phyloP scores from a whole-genome alignment of 2,797 vertebrate species.

The Vultur gryphus region DNA sequence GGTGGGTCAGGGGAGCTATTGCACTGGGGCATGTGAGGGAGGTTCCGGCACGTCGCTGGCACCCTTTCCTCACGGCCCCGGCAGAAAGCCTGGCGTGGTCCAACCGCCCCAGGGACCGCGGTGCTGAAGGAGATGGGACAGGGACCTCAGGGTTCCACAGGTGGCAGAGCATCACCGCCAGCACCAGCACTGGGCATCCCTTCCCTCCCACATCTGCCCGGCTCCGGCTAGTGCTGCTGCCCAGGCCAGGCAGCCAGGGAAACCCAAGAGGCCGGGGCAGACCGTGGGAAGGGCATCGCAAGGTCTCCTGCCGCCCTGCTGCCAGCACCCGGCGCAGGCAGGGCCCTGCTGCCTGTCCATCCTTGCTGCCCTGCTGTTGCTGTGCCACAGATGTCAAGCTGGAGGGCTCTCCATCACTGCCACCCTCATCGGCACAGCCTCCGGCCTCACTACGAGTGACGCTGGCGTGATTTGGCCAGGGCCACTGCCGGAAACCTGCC shows the following conservation, averaged over 20 bases:
- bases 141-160: background rate
- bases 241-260: background rate
- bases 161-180: background rate
- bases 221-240: background rate
- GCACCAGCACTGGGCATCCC: rapidly evolving
- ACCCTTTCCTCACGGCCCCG: background rate
- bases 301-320: background rate
- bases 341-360: background rate
- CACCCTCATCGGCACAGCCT: background rate
- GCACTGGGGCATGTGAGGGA: background rate
- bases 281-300: rapidly evolving
- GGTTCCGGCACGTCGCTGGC: background rate
- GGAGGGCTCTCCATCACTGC: background rate
- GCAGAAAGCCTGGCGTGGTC: background rate
- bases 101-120: rapidly evolving
- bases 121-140: background rate
- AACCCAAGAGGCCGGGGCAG: rapidly evolving
- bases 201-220: background rate
- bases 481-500: background rate
- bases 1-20: background rate
- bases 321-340: background rate
- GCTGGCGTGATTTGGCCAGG: rapidly evolving
- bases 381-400: rapidly evolving
- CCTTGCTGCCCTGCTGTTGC: background rate
- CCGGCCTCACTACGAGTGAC: rapidly evolving